Base-by-base conservation (phyloP, 2,797 vertebrate genomes). In the Borostomias antarcticus region DNA sequence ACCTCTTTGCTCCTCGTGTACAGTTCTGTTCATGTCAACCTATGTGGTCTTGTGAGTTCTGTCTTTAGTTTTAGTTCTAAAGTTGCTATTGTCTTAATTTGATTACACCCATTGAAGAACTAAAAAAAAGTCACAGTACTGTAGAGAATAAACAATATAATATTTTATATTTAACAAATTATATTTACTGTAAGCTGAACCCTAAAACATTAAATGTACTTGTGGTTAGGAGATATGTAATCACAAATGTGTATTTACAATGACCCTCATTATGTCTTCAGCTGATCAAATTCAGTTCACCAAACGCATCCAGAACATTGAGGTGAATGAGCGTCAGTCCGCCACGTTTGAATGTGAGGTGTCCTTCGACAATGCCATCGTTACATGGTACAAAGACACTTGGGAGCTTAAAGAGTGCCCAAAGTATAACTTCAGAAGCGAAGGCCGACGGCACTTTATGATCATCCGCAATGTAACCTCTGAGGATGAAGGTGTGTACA, bases 331-430 rank as follows among this genome's bases (percentile, higher is more conserved):
- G 62, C 92, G 93, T 65, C 93, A 95, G 40, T 92, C 94, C 0
- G 95, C 96, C 68, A 95, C 94, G 61, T 97, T 98, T n/a, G 95
- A 97, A 69, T 97, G 96, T 0, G 95, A 98, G 73, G 92, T 98
- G 64, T 96, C 95, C 64, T 97, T 98, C 54, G 94, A 97, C 83
- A 93, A 94, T 15, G 95, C 96, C 61, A 84, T 94, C 1, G 94
- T 98, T 66, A 93, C 92, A 0, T 97, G 95, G 96, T 96, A 96
- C 82, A 98, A 97, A 93, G 95, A 94, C 67, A 92, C 93, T 2
- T 93, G 90, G 70, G 95, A 95, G 76, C 92, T 97, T 68, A 91
- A 69, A 66, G 95, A 98, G 76, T 95, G 94, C 79, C 87, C 90
- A 58, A 97, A 98, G 71, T 98, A 97, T 90, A 96, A 93, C 82